Evolutionary conservation across 2,888 invertebrate species (phyloP), one percentile per base, ranked within the genome.

Genomic region (Caenorhabditis becei): DNA sequence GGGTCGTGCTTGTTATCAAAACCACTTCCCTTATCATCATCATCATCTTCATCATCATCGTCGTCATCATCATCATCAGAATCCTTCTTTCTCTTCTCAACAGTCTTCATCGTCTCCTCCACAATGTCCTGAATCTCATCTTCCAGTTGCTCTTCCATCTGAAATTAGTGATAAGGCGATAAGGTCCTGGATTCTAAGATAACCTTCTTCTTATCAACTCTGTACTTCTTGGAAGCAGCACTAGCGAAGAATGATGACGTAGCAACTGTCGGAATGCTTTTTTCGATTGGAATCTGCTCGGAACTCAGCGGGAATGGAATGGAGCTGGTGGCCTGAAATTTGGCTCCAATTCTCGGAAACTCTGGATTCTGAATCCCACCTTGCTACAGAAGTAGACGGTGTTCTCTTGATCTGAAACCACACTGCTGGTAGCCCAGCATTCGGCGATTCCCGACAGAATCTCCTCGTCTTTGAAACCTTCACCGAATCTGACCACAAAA

Each of bases 401-500:
- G 70, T 83, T 83, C 14, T 53, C 65, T 16, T 58, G 37, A 16
- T 47, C 20, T 11, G 81, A 72, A 1, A 51, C 32, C 5, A 77
- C 54, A 2, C 8, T n/a, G 11, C 80, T 62, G 26, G 66, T 58
- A 14, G 83, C 87, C 86, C 86, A 88, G 49, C 88, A 88, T 26
- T 74, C 59, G 20, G 74, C 65, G 14, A 59, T 18, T 20, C 65
- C 51, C n/a, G 24, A 58, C 69, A 20, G 82, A 49, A 41, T 78
- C 41, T 49, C 79, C 53, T 20, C 51, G 32, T 37, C 82, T 77
- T 71, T 75, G 79, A 7, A 67, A 54, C n/a, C 53, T 70, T 41
- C 37, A 80, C 84, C 88, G 37, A 88, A 75, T 56, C 87, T 85
- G 26, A 88, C 77, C 10, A 86, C 81, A 28, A 77, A 59, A 1